phyloP scores from a whole-genome alignment of 2,113 vertebrate genomes.

The Pyxicephalus adspersus region DNA sequence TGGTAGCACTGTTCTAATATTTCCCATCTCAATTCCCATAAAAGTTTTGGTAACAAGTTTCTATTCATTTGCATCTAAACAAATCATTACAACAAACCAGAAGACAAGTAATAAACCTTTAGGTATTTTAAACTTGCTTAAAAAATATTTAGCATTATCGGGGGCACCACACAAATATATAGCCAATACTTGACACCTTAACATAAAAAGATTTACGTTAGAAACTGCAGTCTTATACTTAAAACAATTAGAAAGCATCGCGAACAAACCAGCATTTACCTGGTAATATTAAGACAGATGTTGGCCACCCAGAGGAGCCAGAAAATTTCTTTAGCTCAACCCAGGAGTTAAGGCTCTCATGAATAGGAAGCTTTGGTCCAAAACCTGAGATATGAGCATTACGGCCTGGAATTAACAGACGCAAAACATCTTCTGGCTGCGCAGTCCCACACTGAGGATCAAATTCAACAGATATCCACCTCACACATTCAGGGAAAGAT shows the following conservation, averaged over 20 bases:
- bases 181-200: too few relatives aligned
- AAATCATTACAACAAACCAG: too few relatives aligned
- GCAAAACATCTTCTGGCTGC: slow-evolving; percentile 93
- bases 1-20: too few relatives aligned
- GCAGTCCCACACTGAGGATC: slow-evolving; percentile 95
- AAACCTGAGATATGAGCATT: slow-evolving; percentile 84
- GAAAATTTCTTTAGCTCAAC: slow-evolving; percentile 96
- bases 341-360: slow-evolving; percentile 96
- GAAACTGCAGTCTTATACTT: too few relatives aligned
- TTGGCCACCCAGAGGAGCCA: slow-evolving; percentile 93
- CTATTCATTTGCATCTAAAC: too few relatives aligned
- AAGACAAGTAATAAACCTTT: too few relatives aligned
- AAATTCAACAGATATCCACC: slow-evolving; percentile 96
- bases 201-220: too few relatives aligned
- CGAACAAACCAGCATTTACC: slow-evolving; percentile 69
- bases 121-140: too few relatives aligned
- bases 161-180: too few relatives aligned
- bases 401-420: slow-evolving; percentile 91
- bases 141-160: too few relatives aligned
- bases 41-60: too few relatives aligned
- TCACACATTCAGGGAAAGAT: slow-evolving; percentile 95
- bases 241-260: neutral
- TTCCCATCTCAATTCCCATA: too few relatives aligned
- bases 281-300: slow-evolving; percentile 90
- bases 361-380: slow-evolving; percentile 82